Evolutionary conservation across 35 echinoderm and acorn worm genomes (phyloP), one percentile per base, ranked within the genome.

Genomic region (Strongylocentrotus purpuratus): DNA sequence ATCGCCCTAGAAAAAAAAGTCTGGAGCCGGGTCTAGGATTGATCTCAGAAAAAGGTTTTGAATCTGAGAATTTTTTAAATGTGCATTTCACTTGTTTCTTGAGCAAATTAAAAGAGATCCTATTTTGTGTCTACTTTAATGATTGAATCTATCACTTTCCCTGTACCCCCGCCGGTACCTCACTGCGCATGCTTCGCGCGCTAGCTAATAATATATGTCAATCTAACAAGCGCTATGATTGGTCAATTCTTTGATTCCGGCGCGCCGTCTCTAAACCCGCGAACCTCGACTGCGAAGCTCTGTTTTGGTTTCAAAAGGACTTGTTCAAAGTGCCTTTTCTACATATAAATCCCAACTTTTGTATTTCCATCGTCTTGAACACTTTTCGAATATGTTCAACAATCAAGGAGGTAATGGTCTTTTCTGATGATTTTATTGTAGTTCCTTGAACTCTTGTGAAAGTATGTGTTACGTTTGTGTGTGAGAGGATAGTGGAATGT

Each of bases 351-450:
- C 32, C 33, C 31, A 45, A 45, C 15, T 17, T 89, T 35, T 89
- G n/a, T 13, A 25, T 86, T 31, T 86, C 1, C 12, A 31, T 86
- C 35, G 14, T 33, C 45, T 5, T 18, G 87, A 31, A 22, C 13
- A 45, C 45, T 89, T 1, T 45, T 18, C 14, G 87, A 33, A 45
- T 89, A 46, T 46, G 45, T 45, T 89, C 33, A 89, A 89, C 20
- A 45, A 89, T 28, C 33, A 46, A 33, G 87, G 87, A 89, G 87
- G 87, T 89, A 89, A 89, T 89, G n/a, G 1, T 35, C 28, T 88
- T 33, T 4, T 35, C 15, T 18, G 9, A 89, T 46, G 9, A 89
- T 45, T 86, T 9, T 31, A 22, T 31, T 86, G 4, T 22, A 86
- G 85, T 33, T 86, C 32, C 0, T 86, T 86, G 85, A 33, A 7